Evolutionary conservation across 2,888 invertebrate species (phyloP).

Genomic region (Gnatocerus cornutus): DNA sequence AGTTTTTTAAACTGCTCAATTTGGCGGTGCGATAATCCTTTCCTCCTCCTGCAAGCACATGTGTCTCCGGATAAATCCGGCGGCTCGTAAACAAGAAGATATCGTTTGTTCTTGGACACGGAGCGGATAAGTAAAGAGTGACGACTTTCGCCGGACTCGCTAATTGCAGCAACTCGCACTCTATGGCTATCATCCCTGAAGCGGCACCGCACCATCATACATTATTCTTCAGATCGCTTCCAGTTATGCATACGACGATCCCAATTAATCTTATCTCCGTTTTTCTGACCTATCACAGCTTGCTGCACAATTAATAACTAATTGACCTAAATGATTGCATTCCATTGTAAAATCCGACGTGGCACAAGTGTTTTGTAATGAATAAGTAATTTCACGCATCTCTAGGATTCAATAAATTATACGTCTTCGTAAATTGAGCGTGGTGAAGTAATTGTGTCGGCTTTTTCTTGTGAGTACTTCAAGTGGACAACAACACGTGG

Average conservation of each 20-base stretch:
- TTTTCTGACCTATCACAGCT: constrained; percentile 14
- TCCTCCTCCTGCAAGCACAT: constrained; percentile 6
- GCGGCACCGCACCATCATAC: constrained; percentile 36
- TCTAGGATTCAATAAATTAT: constrained; percentile 19
- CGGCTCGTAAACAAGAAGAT: constrained; percentile 61
- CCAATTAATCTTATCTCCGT: constrained; percentile 30
- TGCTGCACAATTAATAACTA: constrained; percentile 13
- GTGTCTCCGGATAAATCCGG: constrained; percentile 45
- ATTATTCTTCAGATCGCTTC: constrained; percentile 31
- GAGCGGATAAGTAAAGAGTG: constrained; percentile 59
- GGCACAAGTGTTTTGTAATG: constrained; percentile 8
- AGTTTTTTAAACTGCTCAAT: neutral
- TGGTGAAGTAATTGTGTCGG: constrained; percentile 18
- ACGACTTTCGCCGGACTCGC: constrained; percentile 50
- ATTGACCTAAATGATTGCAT: constrained; percentile 11
- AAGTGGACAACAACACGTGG: constrained; percentile 22
- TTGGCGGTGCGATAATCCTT: neutral
- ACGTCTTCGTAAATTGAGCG: constrained; percentile 26
- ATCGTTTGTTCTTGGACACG: constrained; percentile 59
- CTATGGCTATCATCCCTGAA: constrained; percentile 55
- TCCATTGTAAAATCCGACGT: constrained; percentile 11
- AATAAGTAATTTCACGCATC: constrained; percentile 31
- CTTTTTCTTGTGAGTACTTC: constrained; percentile 14
- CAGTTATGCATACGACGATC: constrained; percentile 40
- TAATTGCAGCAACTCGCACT: constrained; percentile 56